Evolutionary conservation across 2,888 invertebrate genomes (phyloP).

Genomic region (Apamea epomidion): DNA sequence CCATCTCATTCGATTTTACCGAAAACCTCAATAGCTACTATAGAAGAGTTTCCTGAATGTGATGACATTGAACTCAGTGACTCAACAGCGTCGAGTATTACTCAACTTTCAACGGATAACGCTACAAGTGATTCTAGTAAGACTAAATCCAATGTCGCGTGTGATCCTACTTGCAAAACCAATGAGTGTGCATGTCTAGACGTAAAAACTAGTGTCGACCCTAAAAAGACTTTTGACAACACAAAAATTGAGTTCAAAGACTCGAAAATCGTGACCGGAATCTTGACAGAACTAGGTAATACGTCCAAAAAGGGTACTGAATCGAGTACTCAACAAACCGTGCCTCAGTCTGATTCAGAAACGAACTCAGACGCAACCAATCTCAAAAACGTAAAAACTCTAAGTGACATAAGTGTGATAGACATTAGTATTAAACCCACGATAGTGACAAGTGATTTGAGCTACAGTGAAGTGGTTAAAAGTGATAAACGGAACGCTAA

Average conservation of each 20-base stretch:
- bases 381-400: constrained; percentile 12
- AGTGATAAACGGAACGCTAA: constrained; percentile 72
- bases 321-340: constrained; percentile 14
- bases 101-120: constrained; percentile 30
- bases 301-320: constrained; percentile 27
- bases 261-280: constrained; percentile 36
- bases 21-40: constrained; percentile 40
- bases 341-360: constrained; percentile 24
- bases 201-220: constrained; percentile 18
- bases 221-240: constrained; percentile 16
- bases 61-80: constrained; percentile 46
- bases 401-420: constrained; percentile 52
- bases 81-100: constrained; percentile 24
- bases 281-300: constrained; percentile 30
- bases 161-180: not conserved
- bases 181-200: constrained; percentile 17
- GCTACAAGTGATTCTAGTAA: constrained; percentile 31
- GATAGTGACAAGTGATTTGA: constrained; percentile 62
- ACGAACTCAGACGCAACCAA: constrained; percentile 26
- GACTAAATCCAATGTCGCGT: constrained; percentile 28
- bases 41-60: constrained; percentile 53
- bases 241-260: constrained; percentile 30
- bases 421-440: constrained; percentile 61
- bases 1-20: constrained; percentile 47
- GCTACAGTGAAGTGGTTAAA: constrained; percentile 73